Base-by-base conservation (phyloP, 2,113 vertebrate species). In the Onychostoma macrolepis region DNA sequence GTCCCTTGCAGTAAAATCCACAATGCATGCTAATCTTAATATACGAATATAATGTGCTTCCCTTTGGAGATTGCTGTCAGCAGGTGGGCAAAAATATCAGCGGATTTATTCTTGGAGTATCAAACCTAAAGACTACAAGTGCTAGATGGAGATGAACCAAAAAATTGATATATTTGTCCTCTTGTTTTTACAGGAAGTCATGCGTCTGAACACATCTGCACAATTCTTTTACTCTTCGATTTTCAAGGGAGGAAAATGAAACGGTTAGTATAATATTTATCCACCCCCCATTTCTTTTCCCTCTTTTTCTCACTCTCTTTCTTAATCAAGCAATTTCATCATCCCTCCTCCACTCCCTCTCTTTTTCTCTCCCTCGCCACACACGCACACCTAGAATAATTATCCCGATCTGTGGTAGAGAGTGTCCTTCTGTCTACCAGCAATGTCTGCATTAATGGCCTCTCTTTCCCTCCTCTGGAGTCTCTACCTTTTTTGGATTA, bases 351-450 rank as follows among this genome's bases (percentile, higher is more conserved):
- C 45, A 75, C 74, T 88, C 80, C 26, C 48, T 84, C 10, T 86
- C 9, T 72, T 30, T 80, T n/a, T 53, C 33, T 77, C 38, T 26
- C 12, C 17, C 76, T 19, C 53, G 1, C 56, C 83, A 76, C 83
- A 87, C 86, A 90, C 43, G 75, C 56, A 93, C 94, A 95, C 93
- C 94, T 96, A 94, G 93, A 95, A 96, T 96, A 96, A 96, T 96
- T 96, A 94, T 92, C 92, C 84, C 92, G 92, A 93, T 92, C 94
- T 93, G 91, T 86, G 82, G 86, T 87, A 85, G 87, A 88, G 88
- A 83, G 80, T 88, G 89, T 88, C 89, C 87, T 89, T 91, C 80
- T 87, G 45, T 74, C 90, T 89, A 88, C 91, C 92, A 95, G 92
- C 95, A 91, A 92, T 83, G 17, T 84, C 74, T 85, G 80, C 90